These are phyloP conservation scores for Cyphotilapia sp. DNA, from an alignment of 2,113 vertebrate genomes.

Conservation along the genomic window DNA sequence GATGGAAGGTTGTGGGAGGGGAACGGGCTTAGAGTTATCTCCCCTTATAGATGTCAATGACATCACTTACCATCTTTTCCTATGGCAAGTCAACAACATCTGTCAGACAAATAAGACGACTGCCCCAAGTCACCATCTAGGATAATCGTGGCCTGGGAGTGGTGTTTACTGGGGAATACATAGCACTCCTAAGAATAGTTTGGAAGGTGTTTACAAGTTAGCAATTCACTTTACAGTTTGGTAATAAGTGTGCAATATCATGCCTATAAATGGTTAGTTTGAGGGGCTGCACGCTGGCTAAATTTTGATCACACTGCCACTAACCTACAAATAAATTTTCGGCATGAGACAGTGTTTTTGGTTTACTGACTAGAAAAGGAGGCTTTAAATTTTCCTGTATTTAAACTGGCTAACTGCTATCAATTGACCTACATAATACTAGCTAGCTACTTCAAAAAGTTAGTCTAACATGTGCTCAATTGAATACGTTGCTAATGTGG, in stretches of 20 bases:
- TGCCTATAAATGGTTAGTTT: background rate
- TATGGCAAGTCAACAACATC: conserved; percentile 17
- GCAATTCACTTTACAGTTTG: background rate
- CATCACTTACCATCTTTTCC: conserved; percentile 41
- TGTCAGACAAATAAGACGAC: background rate
- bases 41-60: conserved; percentile 52
- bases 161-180: background rate
- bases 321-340: background rate
- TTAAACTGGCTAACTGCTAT: background rate
- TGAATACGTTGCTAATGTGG: background rate
- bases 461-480: background rate
- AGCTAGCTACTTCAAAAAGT: background rate
- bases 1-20: background rate
- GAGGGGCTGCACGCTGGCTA: background rate
- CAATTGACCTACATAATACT: background rate
- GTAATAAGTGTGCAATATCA: background rate
- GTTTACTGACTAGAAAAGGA: background rate
- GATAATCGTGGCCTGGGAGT: background rate
- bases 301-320: background rate
- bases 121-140: background rate
- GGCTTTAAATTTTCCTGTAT: background rate
- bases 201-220: background rate
- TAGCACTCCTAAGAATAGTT: background rate
- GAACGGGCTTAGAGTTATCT: background rate
- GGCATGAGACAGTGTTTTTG: background rate